Evolutionary conservation across 2,113 vertebrate genomes (phyloP).

Genomic region (Sander vitreus): DNA sequence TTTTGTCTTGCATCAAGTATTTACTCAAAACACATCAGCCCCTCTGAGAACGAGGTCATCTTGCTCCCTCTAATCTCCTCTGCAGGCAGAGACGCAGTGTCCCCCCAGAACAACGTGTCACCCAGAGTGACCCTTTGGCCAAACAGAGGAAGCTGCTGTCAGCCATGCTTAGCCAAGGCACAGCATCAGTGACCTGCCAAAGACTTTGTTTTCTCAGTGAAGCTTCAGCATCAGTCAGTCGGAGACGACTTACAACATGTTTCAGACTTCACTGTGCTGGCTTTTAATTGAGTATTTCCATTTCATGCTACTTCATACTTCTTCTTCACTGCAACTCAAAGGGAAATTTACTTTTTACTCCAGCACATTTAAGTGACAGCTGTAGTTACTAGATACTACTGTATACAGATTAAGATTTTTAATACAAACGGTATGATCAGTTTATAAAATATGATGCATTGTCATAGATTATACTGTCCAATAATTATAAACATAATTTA

Average conservation of each 20-base stretch:
- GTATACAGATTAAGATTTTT: background rate
- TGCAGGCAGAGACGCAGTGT: constrained; percentile 68
- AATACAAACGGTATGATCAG: background rate
- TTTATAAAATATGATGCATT: background rate
- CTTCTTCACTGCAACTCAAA: background rate
- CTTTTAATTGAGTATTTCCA: too few relatives aligned
- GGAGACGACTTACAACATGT: constrained; percentile 1
- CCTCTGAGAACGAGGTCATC: constrained; percentile 77
- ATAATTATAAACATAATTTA: background rate
- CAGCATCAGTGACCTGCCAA: constrained; percentile 55
- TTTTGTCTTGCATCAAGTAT: constrained; percentile 79
- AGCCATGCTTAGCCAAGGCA: constrained; percentile 58
- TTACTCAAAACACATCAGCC: constrained; percentile 78
- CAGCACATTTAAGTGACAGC: background rate
- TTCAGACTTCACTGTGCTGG: background rate
- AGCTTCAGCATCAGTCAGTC: constrained; percentile 28
- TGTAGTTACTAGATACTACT: background rate
- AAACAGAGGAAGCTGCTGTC: constrained; percentile 72
- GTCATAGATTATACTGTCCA: background rate
- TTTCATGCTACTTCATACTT: background rate
- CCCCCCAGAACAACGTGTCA: constrained; percentile 63
- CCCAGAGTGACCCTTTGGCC: constrained; percentile 74
- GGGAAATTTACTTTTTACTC: background rate
- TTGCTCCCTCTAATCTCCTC: constrained; percentile 68
- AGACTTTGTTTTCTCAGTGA: constrained; percentile 48